Conservation (phyloP, 64 coral and sea anemone genomes). For the Anthopleura sola region DNA sequence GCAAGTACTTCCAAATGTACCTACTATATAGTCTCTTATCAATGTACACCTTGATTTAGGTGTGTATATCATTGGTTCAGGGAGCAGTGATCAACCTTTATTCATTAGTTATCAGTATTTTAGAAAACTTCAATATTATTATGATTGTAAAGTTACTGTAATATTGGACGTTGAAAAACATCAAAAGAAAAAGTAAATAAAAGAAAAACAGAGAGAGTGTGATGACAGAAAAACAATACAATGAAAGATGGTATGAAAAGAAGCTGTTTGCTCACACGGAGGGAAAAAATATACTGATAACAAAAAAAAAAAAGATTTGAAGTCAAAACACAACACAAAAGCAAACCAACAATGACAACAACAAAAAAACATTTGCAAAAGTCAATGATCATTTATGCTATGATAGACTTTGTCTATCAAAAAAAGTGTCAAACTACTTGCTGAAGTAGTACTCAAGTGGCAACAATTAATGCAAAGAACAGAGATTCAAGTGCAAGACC, state of each 20-base stretch:
- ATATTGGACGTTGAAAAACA: slow-evolving; percentile 17
- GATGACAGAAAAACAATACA: slow-evolving; percentile 6
- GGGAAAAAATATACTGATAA: slow-evolving; percentile 6
- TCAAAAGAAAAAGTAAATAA: slow-evolving; percentile 17
- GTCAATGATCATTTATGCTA: slow-evolving; percentile 47
- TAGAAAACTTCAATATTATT: neutral
- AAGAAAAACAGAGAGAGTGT: slow-evolving; percentile 11
- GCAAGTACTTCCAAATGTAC: too few relatives aligned
- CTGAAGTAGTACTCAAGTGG: neutral
- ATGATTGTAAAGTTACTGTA: slow-evolving; percentile 14
- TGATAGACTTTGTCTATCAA: slow-evolving; percentile 8
- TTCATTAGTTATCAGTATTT: neutral
- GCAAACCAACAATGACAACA: slow-evolving; percentile 24
- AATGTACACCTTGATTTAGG: too few relatives aligned
- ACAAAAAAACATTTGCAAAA: slow-evolving; percentile 51
- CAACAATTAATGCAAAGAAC: neutral
- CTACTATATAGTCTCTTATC: too few relatives aligned
- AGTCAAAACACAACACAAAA: slow-evolving; percentile 20
- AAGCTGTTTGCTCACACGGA: slow-evolving; percentile 2
- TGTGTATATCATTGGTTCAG: too few relatives aligned
- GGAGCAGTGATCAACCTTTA: too few relatives aligned
- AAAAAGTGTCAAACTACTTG: neutral
- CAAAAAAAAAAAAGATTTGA: neutral
- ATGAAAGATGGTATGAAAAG: slow-evolving; percentile 26
- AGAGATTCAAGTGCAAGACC: neutral